Evolutionary conservation across 2,797 vertebrate species (phyloP).

Genomic region (Pseudomugil tenellus): DNA sequence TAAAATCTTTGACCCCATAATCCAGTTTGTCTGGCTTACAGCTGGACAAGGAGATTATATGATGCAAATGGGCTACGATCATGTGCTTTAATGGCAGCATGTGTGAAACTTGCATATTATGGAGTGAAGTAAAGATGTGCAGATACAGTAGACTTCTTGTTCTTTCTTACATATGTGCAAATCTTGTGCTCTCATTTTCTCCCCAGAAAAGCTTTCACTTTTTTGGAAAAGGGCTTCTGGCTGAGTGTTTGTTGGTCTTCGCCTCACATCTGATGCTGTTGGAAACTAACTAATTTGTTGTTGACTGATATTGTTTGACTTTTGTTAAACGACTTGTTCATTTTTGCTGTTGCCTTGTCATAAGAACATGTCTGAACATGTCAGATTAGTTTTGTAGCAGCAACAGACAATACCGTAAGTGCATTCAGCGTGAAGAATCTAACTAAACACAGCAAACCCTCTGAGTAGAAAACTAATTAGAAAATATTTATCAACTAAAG

Average conservation of each 20-base stretch:
- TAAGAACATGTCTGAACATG: not conserved
- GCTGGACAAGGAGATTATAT: not conserved
- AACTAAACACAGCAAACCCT: not conserved
- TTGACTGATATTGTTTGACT: too few relatives aligned
- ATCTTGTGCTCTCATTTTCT: not conserved
- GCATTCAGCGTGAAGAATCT: not conserved
- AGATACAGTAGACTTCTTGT: not conserved
- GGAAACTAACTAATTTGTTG: not conserved
- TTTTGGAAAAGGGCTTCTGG: not conserved
- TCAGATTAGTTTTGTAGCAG: not conserved
- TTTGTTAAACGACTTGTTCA: too few relatives aligned
- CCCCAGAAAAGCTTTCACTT: not conserved
- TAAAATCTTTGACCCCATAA: conserved; percentile 11
- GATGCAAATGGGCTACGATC: not conserved
- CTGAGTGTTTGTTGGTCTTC: not conserved
- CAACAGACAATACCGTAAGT: not conserved
- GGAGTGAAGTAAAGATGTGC: not conserved
- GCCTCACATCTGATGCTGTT: conserved; percentile 6
- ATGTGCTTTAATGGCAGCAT: not conserved
- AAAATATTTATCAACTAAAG: not conserved
- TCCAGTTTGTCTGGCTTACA: not conserved
- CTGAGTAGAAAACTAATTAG: not conserved
- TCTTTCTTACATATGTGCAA: not conserved
- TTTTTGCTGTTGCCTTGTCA: not conserved
- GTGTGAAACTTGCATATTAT: not conserved